Evolutionary conservation across 2,797 vertebrate species (phyloP), one percentile per base, ranked within the genome.

Genomic region (Leptatherina wallacei): DNA sequence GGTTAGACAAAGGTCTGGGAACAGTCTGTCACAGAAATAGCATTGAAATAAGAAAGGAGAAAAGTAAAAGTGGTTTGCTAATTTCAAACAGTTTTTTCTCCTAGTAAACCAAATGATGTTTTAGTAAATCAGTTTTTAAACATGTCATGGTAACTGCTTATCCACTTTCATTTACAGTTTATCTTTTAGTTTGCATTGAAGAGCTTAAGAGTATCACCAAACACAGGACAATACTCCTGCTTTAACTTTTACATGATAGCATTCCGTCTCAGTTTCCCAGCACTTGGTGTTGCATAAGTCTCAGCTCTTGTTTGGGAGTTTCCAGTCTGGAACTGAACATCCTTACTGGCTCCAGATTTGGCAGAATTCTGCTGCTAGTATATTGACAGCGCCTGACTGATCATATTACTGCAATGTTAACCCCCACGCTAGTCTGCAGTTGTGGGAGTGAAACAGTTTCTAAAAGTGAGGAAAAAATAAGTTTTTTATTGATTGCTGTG

Each of bases 351-450:
- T 85, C 72, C 69, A 85, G 76, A 81, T 79, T 83, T 78, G 73
- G 61, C 65, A 73, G 75, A 69, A 68, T 65, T 69, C 73, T 57
- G 74, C 78, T 86, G 85, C 82, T 78, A 88, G 81, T 73, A 81
- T 84, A 77, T 86, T 81, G 87, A 87, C 83, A 84, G 78, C 32
- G 61, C 42, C 68, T 79, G 69, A 86, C 80, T 89, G 83, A 88
- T 90, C 77, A 61, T 70, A 86, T 88, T 89, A 89, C 81, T 67
- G 73, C 78, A 70, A 59, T 64, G 77, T 83, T 70, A 87, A 75
- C 77, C 55, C 61, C 61, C 67, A 78, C 70, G 68, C 58, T 71
- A 76, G 77, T 85, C 69, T 87, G 75, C 81, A 76, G 78, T 71
- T 57, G 69, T 60, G 78, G 65, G 77, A 87, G 78, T 71, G 66